Base-by-base conservation (phyloP, 2,888 invertebrate species). In the Ophraella communa region DNA sequence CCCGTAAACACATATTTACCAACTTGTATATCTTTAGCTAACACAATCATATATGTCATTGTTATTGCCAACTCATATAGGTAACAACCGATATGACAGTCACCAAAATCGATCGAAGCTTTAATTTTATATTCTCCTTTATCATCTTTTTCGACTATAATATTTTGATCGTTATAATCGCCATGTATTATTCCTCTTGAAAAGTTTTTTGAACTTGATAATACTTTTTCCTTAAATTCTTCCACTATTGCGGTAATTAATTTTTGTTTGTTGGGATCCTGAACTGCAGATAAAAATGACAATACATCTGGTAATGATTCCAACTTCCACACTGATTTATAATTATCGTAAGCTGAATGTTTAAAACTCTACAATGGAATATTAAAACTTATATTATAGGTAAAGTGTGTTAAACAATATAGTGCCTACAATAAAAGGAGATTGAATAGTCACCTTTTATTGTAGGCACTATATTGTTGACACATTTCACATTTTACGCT, bases 121-220 rank as follows among this genome's bases (percentile, higher is more conserved):
- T 84, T 81, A 7, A 95, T 84, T 54, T 84, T 83, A 82, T 87
- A 87, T 24, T 86, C 85, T 0, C 82, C 80, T 42, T 83, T 74
- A 39, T 83, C 74, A 8, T 64, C 69, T 20, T 74, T 30, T 14
- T 73, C 71, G 0, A 78, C 71, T 4, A 96, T 78, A 3, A 96
- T 87, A 81, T 97, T 97, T 80, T 93, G 92, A 76, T 96, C 95
- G 79, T 96, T 96, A 64, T 93, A 86, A 78, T 97, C 97, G 0
- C 95, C 96, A 78, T 97, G 96, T 66, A 96, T 92, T 4, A 92
- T 74, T 74, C 90, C 92, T 75, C 84, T 85, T 73, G 89, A 88
- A 67, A 95, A 83, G 33, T 84, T 82, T 0, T 85, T 81, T 2
- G 85, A 75, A 0, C 83, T 80, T 0, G 87, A 84, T 0, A 92